Percentiles rank a stretch among this genome's conserved stretches.
Evolutionary conservation across 2,888 invertebrate genomes (phyloP).

Genomic region (Eugnorisma glareosa): DNA sequence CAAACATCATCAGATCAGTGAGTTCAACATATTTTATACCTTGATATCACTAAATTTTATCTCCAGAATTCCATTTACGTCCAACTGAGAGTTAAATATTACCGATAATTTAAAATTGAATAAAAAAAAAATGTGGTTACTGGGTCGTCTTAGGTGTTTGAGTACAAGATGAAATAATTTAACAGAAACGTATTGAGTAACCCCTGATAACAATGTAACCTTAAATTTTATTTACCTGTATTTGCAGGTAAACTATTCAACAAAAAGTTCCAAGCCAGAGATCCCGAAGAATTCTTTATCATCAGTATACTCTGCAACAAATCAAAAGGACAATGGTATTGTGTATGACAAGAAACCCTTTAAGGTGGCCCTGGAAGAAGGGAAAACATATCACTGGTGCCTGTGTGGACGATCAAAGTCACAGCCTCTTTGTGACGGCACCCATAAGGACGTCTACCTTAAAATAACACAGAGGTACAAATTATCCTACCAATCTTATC

Average conservation of each 20-base stretch:
- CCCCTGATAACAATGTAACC: neutral
- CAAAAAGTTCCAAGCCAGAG: conserved; percentile 86
- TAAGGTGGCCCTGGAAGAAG: conserved; percentile 93
- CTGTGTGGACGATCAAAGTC: conserved; percentile 97
- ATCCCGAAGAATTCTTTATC: conserved; percentile 93
- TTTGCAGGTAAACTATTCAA: conserved; percentile 80
- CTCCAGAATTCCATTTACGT: neutral
- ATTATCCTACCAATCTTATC: neutral
- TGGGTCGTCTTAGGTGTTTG: too few species aligned
- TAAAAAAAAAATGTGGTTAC: too few species aligned
- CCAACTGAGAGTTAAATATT: neutral
- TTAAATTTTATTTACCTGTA: conserved; percentile 15
- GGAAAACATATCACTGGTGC: conserved; percentile 97
- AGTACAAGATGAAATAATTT: too few species aligned
- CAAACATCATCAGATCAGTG: conserved; percentile 56
- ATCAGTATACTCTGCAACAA: conserved; percentile 90
- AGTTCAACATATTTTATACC: conserved; percentile 5
- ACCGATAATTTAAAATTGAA: neutral
- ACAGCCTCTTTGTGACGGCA: conserved; percentile 98
- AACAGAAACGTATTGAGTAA: neutral
- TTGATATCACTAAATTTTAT: neutral
- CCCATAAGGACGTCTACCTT: conserved; percentile 94
- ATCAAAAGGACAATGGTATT: conserved; percentile 93
- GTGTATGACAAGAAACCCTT: conserved; percentile 98
- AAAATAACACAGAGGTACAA: conserved; percentile 93